Evolutionary conservation across 2,797 vertebrate species (phyloP).

Genomic region (Hydrocynus forskahlii): DNA sequence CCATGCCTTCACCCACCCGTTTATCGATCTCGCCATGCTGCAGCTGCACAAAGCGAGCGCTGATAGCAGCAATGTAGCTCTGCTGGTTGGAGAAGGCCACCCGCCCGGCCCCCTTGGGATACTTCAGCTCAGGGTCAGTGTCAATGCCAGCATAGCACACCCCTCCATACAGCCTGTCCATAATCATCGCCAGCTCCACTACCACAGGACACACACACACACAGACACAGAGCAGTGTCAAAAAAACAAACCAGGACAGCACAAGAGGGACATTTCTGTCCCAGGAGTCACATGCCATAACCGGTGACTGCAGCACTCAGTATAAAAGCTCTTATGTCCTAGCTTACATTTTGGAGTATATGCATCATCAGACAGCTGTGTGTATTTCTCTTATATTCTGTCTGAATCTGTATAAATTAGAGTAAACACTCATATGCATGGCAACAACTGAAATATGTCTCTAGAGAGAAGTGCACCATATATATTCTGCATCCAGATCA

Average conservation of each 20-base stretch:
- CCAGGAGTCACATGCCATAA: conserved; percentile 7
- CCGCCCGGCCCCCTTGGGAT: conserved; percentile 97
- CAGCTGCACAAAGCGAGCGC: conserved; percentile 99
- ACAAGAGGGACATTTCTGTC: not conserved
- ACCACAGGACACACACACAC: conserved; percentile 50
- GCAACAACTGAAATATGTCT: too few species aligned
- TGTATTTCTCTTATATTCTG: too few species aligned
- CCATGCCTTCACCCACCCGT: conserved; percentile 85
- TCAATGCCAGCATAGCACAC: conserved; percentile 99
- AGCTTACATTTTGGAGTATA: not conserved
- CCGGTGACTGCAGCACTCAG: conserved; percentile 16
- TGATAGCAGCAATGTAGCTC: conserved; percentile 99
- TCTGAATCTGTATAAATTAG: too few species aligned
- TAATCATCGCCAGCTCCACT: conserved; percentile 99
- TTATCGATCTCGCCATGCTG: conserved; percentile 99
- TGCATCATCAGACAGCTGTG: too few species aligned
- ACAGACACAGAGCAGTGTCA: conserved; percentile 4
- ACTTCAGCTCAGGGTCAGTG: conserved; percentile 98
- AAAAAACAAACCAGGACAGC: conserved; percentile 15
- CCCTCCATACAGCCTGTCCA: conserved; percentile 97
- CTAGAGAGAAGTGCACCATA: not conserved
- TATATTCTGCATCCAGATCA: too few species aligned
- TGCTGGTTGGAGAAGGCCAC: conserved; percentile 99
- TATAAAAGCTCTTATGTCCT: conserved; percentile 3
- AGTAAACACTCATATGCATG: too few species aligned